Base-by-base conservation (phyloP, 1,140 invertebrate genomes). In the Coptotermes formosanus region DNA sequence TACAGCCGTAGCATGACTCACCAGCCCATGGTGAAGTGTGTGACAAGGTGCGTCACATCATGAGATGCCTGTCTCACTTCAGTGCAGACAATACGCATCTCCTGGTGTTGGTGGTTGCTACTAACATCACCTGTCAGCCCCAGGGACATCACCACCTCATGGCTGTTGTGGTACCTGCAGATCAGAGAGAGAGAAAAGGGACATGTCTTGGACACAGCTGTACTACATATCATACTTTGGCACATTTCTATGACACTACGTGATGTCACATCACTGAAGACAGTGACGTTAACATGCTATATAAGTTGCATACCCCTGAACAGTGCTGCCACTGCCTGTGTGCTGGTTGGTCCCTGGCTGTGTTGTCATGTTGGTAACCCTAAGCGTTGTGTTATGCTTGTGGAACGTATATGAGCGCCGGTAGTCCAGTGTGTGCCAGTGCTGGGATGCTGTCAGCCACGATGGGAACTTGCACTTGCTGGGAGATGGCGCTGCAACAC, bases 371-470 rank as follows among this genome's bases (percentile, higher is more conserved):
- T 88, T 94, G 82, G 92, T 92, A 88, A 94, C 94, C 44, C 91
- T 94, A 55, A 96, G 91, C 0, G 95, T 95, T 0, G 95, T 94
- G 88, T 96, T 96, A 89, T 94, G 93, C 86, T 94, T 94, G 83
- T 95, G 94, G 89, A 96, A 95, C 85, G 94, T 94, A 90, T 95
- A 96, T 32, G 94, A 94, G 88, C 94, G 93, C 21, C 93, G 92
- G 87, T 95, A 93, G 90, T 97, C 95, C 86, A 97, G 91, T 86
- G 95, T 96, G 89, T 95, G 94, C 96, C 96, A 97, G 69, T 95
- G 96, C 87, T 94, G 93, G 87, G 95, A 94, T 25, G 93, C 93
- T 82, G 94, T 94, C 83, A 96, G 92, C 96, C 96, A 97, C 44
- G 90, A 90, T 1, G 95, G 95, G 90, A 96, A 96, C 88, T 94